A percentile compares a stretch with the other conserved stretches of the same genome.
These are phyloP conservation scores for Cottoperca gobio DNA, from an alignment of 2,797 vertebrate species.

Conservation along the genomic window DNA sequence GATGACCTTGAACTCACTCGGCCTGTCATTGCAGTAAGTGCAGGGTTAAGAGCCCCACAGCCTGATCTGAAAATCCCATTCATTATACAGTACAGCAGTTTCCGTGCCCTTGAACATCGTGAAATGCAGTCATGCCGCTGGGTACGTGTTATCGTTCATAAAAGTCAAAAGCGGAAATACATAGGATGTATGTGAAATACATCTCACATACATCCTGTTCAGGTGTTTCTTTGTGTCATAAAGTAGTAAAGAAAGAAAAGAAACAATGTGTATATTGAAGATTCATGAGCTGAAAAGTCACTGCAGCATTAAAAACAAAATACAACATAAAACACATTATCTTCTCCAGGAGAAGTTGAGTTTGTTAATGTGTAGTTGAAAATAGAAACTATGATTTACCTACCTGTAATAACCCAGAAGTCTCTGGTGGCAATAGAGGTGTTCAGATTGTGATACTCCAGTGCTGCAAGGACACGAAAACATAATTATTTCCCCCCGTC, in stretches of 20 bases:
- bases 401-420: slow-evolving; percentile 99
- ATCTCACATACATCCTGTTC: background rate
- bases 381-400: slow-evolving; percentile 23
- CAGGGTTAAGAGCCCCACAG: slow-evolving; percentile 54
- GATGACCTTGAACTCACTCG: slow-evolving; percentile 69
- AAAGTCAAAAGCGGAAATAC: slow-evolving; percentile 29
- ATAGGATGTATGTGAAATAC: too few relatives aligned
- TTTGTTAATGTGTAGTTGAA: background rate
- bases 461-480: slow-evolving; percentile 80
- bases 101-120: slow-evolving; percentile 33
- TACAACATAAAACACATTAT: background rate
- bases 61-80: slow-evolving; percentile 44
- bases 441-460: slow-evolving; percentile 98
- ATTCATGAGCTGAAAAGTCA: background rate
- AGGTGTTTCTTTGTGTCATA: background rate
- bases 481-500: background rate
- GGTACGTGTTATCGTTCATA: slow-evolving; percentile 20
- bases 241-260: background rate
- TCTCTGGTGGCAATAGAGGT: slow-evolving; percentile 93
- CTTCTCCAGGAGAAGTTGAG: background rate
- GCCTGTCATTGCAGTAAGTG: slow-evolving; percentile 57
- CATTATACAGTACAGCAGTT: slow-evolving; percentile 24
- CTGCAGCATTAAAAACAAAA: background rate
- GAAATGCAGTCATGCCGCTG: slow-evolving; percentile 30
- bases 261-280: background rate